Evolutionary conservation across 2,113 vertebrate species (phyloP).

Genomic region (Todiramphus chloris): DNA sequence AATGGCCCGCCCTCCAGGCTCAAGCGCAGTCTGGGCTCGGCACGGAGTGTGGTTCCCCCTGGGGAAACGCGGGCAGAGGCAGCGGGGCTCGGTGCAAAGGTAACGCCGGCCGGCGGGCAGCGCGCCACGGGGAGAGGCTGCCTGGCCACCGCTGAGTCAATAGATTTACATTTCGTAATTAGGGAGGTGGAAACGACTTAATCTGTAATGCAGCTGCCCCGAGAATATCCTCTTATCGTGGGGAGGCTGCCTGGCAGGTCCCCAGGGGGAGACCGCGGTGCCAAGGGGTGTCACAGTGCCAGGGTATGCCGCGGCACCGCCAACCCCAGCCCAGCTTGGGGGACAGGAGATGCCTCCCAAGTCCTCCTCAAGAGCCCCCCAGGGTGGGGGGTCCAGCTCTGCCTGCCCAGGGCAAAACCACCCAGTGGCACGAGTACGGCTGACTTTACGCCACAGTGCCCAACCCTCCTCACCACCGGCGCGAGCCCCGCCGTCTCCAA

Average conservation of each 20-base stretch:
- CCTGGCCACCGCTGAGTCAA: neutral
- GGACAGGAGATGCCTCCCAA: neutral
- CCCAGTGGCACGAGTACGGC: rapidly evolving
- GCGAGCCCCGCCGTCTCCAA: neutral
- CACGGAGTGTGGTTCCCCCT: rapidly evolving
- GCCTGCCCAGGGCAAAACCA: neutral
- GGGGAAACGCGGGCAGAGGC: neutral
- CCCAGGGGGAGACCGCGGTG: rapidly evolving
- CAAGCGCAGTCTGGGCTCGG: neutral
- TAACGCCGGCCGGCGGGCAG: neutral
- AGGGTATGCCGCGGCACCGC: rapidly evolving
- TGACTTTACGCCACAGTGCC: neutral
- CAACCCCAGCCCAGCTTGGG: rapidly evolving
- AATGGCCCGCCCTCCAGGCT: neutral
- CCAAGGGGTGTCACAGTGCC: neutral
- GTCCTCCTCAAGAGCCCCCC: rapidly evolving
- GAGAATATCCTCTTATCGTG: neutral
- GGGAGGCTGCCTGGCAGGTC: neutral
- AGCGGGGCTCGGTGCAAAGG: neutral
- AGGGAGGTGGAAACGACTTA: conserved; percentile 18
- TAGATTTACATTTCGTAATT: conserved; percentile 17
- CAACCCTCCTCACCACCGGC: rapidly evolving
- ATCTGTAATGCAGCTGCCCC: neutral
- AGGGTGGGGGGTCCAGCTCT: rapidly evolving
- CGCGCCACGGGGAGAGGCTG: neutral